Evolutionary conservation across 2,797 vertebrate genomes (phyloP), one percentile per base, ranked within the genome.

Genomic region (Podargus strigoides): DNA sequence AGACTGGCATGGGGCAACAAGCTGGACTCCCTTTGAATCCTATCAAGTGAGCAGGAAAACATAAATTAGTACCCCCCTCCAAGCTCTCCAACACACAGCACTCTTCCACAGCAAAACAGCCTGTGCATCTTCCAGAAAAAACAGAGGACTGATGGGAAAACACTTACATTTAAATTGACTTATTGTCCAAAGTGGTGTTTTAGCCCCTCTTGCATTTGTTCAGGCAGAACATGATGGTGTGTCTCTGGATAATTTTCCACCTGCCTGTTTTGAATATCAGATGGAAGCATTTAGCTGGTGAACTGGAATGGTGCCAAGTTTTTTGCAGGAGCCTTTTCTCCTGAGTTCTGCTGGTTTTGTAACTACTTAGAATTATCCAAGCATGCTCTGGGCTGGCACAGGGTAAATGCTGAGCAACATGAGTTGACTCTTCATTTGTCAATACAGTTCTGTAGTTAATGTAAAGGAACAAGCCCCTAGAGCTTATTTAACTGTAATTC

Each of bases 181-280:
- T 64, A 19, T 37, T 91, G 66, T 85, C 93, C 89, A 44, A 67
- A 88, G 44, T 72, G 82, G 78, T 66, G 19, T 95, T 93, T 94
- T 85, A 86, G 85, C 63, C 52, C 53, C 83, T 89, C 72, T 88
- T 49, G 62, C 74, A 50, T 85, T 95, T 96, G 85, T 81, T 96
- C 53, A 87, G 80, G 73, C 81, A 93, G 94, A 94, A 86, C 62
- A 56, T 8, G 68, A 85, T 85, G 81, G 67, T 56, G 68, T 63
- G 87, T 82, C 76, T 81, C 95, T 84, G 93, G 89, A 78, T 93
- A 92, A 92, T 96, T 96, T 90, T 82, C 94, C 95, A 96, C 95
- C 95, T 96, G 94, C 83, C 91, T 96, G 88, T 89, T 96, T 91
- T 75, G 86, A 82, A 89, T 96, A 85, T 97, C 92, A 91, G 42